A percentile compares a stretch with the other conserved stretches of the same genome.
phyloP scores from a whole-genome alignment of 2,888 invertebrate genomes.

The Timandra comae region DNA sequence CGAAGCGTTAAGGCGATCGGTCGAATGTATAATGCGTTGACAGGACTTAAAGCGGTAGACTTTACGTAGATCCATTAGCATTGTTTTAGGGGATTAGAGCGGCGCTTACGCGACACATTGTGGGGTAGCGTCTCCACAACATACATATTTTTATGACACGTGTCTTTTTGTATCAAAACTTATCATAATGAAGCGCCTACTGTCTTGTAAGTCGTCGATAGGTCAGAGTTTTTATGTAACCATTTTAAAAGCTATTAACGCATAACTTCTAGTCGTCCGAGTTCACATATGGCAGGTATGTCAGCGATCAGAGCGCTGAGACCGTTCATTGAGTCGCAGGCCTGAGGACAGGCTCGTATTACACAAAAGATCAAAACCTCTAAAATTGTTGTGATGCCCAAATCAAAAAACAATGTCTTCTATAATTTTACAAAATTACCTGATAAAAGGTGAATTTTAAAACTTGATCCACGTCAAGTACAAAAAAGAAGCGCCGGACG shows the following conservation, averaged over 20 bases:
- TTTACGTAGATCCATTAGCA: constrained; percentile 73
- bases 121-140: constrained; percentile 50
- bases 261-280: constrained; percentile 17
- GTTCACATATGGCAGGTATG: constrained; percentile 34
- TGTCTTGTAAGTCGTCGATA: constrained; percentile 51
- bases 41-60: constrained; percentile 61
- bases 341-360: constrained; percentile 57
- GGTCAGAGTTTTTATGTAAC: constrained; percentile 25
- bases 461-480: constrained; percentile 18
- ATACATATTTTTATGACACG: constrained; percentile 72
- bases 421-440: constrained; percentile 62
- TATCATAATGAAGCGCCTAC: constrained; percentile 68
- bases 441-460: constrained; percentile 39
- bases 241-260: constrained; percentile 23
- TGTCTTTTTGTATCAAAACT: constrained; percentile 48
- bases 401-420: constrained; percentile 63
- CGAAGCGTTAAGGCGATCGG: constrained; percentile 68
- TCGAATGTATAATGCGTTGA: constrained; percentile 61
- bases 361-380: constrained; percentile 61
- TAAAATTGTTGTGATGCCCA: constrained; percentile 59
- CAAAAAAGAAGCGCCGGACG: constrained; percentile 17
- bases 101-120: constrained; percentile 51
- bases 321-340: constrained; percentile 41
- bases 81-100: constrained; percentile 74
- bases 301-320: constrained; percentile 39